These are phyloP conservation scores for Epizoanthus ramosus DNA, from an alignment of 92 coral and sea anemone genomes.

Conservation along the genomic window DNA sequence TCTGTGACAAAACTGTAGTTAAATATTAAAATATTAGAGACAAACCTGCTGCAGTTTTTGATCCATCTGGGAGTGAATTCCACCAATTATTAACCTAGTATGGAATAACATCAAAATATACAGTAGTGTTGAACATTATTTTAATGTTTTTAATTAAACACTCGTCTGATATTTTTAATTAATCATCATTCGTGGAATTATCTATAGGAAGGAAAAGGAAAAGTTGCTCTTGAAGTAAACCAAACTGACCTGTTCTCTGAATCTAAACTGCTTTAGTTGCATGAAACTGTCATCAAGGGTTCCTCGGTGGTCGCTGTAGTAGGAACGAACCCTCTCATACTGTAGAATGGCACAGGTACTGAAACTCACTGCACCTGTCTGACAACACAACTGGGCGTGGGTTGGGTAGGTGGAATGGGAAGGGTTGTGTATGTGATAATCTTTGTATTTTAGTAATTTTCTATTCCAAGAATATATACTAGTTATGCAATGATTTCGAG, in stretches of 20 bases:
- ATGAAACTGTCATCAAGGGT: constrained; percentile 22
- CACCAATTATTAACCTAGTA: constrained; percentile 87
- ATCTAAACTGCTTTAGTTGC: constrained; percentile 44
- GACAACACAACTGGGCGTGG: background rate
- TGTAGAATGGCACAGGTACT: constrained; percentile 85
- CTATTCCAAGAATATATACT: too few species aligned
- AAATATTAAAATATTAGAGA: background rate
- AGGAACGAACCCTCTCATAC: constrained; percentile 79
- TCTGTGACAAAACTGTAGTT: background rate
- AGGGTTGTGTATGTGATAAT: too few species aligned
- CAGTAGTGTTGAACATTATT: too few species aligned
- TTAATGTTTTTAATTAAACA: background rate
- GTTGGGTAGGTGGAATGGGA: too few species aligned
- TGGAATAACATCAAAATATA: background rate
- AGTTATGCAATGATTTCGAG: too few species aligned
- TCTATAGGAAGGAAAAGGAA: too few species aligned
- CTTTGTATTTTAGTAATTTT: too few species aligned
- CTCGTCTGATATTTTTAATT: background rate
- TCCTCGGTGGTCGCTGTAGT: constrained; percentile 49
- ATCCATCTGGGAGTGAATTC: constrained; percentile 84
- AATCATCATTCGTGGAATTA: too few species aligned
- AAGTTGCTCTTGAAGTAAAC: background rate
- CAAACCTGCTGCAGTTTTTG: constrained; percentile 89
- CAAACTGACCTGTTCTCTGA: constrained; percentile 49
- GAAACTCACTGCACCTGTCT: constrained; percentile 90